Evolutionary conservation across 2,113 vertebrate genomes (phyloP).

Genomic region (Tenebrosternarchus preto): DNA sequence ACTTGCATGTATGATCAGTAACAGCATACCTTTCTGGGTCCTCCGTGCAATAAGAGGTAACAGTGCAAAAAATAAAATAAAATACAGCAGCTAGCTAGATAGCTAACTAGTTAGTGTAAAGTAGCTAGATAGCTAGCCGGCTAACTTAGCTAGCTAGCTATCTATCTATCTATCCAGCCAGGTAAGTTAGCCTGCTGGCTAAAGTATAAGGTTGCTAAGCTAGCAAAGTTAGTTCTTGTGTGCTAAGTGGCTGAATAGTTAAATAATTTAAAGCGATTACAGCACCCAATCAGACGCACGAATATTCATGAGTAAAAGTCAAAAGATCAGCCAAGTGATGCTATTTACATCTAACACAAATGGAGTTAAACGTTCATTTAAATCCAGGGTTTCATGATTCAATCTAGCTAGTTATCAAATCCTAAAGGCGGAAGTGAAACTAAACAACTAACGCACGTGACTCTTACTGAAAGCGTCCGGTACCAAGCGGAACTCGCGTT

Average conservation of each 20-base stretch:
- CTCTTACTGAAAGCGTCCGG: constrained; percentile 21
- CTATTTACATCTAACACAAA: background rate
- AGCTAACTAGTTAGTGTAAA: no score
- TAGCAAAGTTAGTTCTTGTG: constrained; percentile 18
- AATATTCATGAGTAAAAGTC: background rate
- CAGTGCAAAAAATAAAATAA: background rate
- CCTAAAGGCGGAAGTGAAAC: constrained; percentile 75
- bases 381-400: constrained; percentile 4
- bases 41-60: background rate
- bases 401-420: constrained; percentile 11
- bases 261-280: background rate
- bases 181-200: background rate
- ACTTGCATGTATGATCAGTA: background rate
- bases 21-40: constrained; percentile 13
- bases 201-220: background rate
- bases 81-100: no score
- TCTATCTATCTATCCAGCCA: background rate
- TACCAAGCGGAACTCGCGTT: constrained; percentile 50
- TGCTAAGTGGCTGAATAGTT: constrained; percentile 3
- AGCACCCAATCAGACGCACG: background rate
- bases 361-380: background rate
- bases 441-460: constrained; percentile 60
- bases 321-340: background rate
- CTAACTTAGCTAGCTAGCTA: no score
- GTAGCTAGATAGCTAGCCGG: no score